A percentile compares a stretch with the other conserved stretches of the same genome.
Evolutionary conservation across 2,113 vertebrate species (phyloP).

Genomic region (Albula glossodonta): DNA sequence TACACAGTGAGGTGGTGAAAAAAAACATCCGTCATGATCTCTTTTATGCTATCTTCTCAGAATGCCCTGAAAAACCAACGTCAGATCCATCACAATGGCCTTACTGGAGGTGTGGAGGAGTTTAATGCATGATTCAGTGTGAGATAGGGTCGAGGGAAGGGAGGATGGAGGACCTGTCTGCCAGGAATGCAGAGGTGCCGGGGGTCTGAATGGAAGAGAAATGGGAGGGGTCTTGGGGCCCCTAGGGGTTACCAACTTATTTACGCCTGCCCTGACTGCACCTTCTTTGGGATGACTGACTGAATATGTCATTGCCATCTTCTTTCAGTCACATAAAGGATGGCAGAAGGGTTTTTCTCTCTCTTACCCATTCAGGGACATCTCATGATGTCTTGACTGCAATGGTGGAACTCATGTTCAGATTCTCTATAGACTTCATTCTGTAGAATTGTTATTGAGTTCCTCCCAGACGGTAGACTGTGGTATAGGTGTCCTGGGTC

Average conservation of each 20-base stretch:
- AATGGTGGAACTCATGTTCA: neutral
- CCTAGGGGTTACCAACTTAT: neutral
- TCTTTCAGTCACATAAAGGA: neutral
- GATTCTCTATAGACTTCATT: neutral
- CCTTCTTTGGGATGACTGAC: neutral
- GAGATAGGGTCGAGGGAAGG: neutral
- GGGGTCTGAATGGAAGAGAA: constrained; percentile 6
- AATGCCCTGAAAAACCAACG: neutral
- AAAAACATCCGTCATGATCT: neutral
- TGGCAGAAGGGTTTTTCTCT: constrained; percentile 17
- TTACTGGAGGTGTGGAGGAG: neutral
- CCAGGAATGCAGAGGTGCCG: neutral
- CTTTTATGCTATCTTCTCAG: neutral
- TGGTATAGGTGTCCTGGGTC: neutral
- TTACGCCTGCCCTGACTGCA: constrained; percentile 19
- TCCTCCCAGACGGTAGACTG: neutral
- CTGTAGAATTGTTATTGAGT: neutral
- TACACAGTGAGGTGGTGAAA: neutral
- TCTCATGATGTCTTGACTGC: constrained; percentile 9
- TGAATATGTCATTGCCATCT: neutral
- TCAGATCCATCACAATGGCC: constrained; percentile 5
- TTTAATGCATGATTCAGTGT: neutral
- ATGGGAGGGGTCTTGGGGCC: constrained; percentile 11
- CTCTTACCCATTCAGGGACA: neutral
- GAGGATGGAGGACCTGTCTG: neutral